Conservation (phyloP, 2,113 vertebrate species). For the Zosterops japonicus region DNA sequence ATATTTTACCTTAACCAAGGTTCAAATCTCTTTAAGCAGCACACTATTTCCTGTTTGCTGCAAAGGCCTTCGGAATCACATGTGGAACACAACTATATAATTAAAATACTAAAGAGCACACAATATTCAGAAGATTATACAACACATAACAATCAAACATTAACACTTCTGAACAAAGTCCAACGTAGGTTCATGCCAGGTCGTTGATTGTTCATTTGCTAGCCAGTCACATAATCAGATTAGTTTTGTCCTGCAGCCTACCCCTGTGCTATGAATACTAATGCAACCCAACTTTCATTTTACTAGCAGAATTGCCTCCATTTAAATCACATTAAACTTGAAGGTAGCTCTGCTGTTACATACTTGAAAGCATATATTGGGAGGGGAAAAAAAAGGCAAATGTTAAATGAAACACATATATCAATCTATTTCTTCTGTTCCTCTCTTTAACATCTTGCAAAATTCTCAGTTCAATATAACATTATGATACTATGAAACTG, state of each 20-base stretch:
- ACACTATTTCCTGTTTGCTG: not conserved
- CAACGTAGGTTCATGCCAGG: not conserved
- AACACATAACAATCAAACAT: not conserved
- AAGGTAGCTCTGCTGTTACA: not conserved
- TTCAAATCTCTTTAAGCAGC: not conserved
- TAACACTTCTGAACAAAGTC: slow-evolving; percentile 42
- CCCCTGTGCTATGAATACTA: not conserved
- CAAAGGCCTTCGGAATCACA: not conserved
- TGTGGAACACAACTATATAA: not conserved
- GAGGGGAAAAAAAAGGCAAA: rapidly evolving
- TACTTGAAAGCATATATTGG: not conserved
- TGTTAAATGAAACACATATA: not conserved
- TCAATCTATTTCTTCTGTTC: not conserved
- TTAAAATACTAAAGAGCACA: not conserved
- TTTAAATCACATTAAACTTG: not conserved
- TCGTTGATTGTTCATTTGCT: not conserved
- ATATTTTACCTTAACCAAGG: not conserved
- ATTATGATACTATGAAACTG: not conserved
- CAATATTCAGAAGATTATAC: not conserved
- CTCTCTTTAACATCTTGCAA: not conserved
- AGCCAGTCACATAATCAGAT: not conserved
- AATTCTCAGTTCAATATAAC: not conserved
- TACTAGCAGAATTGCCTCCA: not conserved
- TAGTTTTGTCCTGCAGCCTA: not conserved
- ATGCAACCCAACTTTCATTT: not conserved